These are phyloP conservation scores for Gymnosoma rotundatum DNA, from an alignment of 2,888 invertebrate species.

Conservation along the genomic window DNA sequence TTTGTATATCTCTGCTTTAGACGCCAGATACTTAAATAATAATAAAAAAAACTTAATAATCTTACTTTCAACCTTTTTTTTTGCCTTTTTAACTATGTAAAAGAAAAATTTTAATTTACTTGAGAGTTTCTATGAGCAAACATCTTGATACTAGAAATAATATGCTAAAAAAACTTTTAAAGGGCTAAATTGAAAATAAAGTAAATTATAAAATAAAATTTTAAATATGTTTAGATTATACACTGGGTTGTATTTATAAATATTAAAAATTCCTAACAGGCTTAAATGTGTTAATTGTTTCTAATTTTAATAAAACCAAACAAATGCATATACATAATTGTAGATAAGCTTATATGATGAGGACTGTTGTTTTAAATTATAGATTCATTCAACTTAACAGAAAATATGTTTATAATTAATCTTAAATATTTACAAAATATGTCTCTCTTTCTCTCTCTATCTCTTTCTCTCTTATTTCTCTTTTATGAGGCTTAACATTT, in stretches of 20 bases:
- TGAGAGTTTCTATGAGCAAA: no score
- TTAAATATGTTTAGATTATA: slow-evolving; percentile 6
- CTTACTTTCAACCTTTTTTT: no score
- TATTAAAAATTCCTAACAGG: slow-evolving; percentile 42
- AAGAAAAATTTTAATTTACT: no score
- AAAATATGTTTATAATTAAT: not conserved
- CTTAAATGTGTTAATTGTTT: slow-evolving; percentile 33
- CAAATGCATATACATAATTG: slow-evolving; percentile 5
- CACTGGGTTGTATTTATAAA: slow-evolving; percentile 32
- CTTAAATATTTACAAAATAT: slow-evolving; percentile 41
- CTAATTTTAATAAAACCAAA: slow-evolving; percentile 8
- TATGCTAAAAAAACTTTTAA: not conserved
- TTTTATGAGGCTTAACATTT: not conserved
- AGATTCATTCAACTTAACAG: slow-evolving; percentile 1
- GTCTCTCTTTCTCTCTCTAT: not conserved
- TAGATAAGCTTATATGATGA: not conserved
- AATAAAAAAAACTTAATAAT: no score
- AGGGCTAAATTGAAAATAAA: not conserved
- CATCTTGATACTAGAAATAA: no score
- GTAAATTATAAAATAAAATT: not conserved
- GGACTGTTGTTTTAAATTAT: slow-evolving; percentile 17
- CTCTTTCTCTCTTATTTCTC: not conserved
- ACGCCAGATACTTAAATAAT: no score
- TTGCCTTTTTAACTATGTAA: no score
- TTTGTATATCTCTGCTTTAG: no score